A percentile compares a stretch with the other conserved stretches of the same genome.
phyloP scores from a whole-genome alignment of 1,140 invertebrate genomes.

The Aphis craccivora region DNA sequence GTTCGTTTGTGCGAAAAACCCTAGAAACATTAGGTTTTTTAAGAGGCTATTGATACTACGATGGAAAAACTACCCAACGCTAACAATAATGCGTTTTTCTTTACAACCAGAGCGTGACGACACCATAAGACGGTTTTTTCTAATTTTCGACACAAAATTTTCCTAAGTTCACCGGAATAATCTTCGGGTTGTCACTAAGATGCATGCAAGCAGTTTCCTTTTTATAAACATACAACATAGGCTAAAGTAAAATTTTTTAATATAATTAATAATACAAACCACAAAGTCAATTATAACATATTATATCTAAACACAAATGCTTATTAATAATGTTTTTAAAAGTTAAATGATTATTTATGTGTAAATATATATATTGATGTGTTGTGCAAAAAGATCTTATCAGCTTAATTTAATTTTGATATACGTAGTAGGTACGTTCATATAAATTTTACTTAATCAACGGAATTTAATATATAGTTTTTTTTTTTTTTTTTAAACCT shows the following conservation, averaged over 20 bases:
- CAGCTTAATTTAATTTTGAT: not conserved
- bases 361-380: not conserved
- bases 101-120: conserved; percentile 34
- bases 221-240: not conserved
- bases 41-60: conserved; percentile 27
- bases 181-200: not conserved
- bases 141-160: not conserved
- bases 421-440: not conserved
- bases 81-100: conserved; percentile 28
- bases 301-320: too few relatives aligned
- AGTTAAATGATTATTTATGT: conserved; percentile 16
- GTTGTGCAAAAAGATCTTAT: not conserved
- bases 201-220: not conserved
- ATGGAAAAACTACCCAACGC: not conserved
- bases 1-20: not conserved
- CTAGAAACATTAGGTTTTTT: conserved; percentile 2
- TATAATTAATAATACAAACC: not conserved
- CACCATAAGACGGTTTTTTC: not conserved
- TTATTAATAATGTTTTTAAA: not conserved
- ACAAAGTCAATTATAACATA: not conserved
- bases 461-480: not conserved
- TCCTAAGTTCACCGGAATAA: not conserved
- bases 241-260: not conserved
- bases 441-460: not conserved
- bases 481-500: not conserved